Evolutionary conservation across 2,113 vertebrate genomes (phyloP), one percentile per base, ranked within the genome.

Genomic region (Peromyscus leucopus): DNA sequence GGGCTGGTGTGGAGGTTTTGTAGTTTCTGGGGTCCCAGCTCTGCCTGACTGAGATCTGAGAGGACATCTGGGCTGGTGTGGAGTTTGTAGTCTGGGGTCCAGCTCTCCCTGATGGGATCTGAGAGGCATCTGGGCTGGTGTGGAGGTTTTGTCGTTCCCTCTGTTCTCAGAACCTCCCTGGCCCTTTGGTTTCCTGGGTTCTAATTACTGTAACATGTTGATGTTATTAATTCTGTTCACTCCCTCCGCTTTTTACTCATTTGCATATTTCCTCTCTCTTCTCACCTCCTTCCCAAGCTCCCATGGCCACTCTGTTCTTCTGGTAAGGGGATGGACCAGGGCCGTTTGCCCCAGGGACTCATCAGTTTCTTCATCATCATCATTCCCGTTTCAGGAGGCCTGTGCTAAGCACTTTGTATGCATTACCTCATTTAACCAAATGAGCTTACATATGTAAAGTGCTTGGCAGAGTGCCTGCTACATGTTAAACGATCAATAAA

Each of bases 401-500:
- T 87, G 91, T 91, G 94, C 97, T 95, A 79, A 97, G 97, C 96
- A 95, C 89, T 98, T 97, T 94, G n/a, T 95, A 15, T 71, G 97
- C 91, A 94, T 96, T 95, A 95, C 98, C 95, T 97, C 97, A 96
- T 97, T 97, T 96, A 97, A 97, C 91, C 97, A 96, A 97, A 91
- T 92, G 97, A 98, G 94, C 93, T 92, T 97, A 96, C 95, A 93
- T 89, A 96, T 97, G 95, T 95, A 83, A 80, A 93, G 86, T 89
- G 93, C 96, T 97, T 98, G 97, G 97, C 98, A 69, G 28, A 79
- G 78, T 84, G 97, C 96, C 97, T 91, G 65, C 72, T 63, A n/a
- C 69, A 24, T 93, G 95, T 96, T 93, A 93, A 96, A 67, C 0
- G 2, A 92, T 89, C 79, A 39, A 86, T 97, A 97, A 95, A 78